These are phyloP conservation scores for Brachyalestes nurse DNA, from an alignment of 2,797 vertebrate genomes.

Conservation along the genomic window DNA sequence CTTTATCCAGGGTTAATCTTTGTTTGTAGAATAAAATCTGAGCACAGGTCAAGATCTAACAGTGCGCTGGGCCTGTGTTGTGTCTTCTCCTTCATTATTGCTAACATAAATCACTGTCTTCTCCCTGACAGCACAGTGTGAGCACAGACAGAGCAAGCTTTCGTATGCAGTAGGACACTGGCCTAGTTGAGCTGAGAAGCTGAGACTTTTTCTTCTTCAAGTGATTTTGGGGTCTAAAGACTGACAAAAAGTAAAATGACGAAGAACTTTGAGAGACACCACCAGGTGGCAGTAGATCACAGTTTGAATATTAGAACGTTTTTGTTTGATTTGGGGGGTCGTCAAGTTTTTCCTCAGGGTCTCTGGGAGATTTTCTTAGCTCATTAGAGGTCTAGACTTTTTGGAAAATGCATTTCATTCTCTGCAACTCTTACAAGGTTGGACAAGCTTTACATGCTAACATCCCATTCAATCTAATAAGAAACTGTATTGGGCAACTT, in stretches of 20 bases:
- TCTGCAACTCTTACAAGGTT: too few relatives aligned
- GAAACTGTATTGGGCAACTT: too few relatives aligned
- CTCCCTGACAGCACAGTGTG: constrained; percentile 29
- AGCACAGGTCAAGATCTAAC: constrained; percentile 13
- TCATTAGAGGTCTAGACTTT: background rate
- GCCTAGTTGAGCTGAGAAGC: background rate
- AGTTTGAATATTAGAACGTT: background rate
- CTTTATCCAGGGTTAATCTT: constrained; percentile 26
- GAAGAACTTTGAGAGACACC: background rate
- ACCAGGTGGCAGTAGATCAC: constrained; percentile 5
- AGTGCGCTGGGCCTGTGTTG: constrained; percentile 14
- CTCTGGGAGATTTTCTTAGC: background rate
- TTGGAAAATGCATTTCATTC: background rate
- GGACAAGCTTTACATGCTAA: too few relatives aligned
- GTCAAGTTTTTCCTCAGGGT: background rate
- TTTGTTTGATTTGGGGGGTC: background rate
- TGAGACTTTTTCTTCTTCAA: background rate
- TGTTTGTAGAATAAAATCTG: constrained; percentile 31
- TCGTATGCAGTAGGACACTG: background rate
- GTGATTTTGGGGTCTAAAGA: background rate
- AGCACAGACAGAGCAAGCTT: constrained; percentile 19
- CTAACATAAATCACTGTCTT: constrained; percentile 11
- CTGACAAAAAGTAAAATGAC: background rate
- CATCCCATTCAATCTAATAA: too few relatives aligned
- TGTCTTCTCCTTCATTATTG: constrained; percentile 31